Evolutionary conservation across 1,140 invertebrate genomes (phyloP).

Genomic region (Halictus rubicundus): DNA sequence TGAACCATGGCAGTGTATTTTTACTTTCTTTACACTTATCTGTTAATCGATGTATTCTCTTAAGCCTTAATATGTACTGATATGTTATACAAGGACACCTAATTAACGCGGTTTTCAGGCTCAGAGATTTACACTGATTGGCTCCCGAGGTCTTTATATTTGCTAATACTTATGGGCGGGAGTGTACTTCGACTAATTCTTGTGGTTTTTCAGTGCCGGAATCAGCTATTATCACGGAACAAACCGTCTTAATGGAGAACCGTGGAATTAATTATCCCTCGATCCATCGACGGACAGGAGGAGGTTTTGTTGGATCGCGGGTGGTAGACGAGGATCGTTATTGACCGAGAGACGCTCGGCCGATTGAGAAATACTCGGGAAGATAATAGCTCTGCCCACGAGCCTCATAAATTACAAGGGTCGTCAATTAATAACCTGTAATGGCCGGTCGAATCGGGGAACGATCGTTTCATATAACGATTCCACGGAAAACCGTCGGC

Average conservation of each 20-base stretch:
- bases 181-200: no score
- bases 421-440: slow-evolving; percentile 45
- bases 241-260: slow-evolving; percentile 4
- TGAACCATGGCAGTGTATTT: no score
- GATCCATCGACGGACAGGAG: slow-evolving; percentile 12
- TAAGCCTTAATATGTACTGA: no score
- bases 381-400: slow-evolving; percentile 34
- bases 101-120: no score
- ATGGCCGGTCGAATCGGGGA: slow-evolving; percentile 34
- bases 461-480: slow-evolving; percentile 11
- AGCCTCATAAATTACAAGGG: slow-evolving; percentile 35
- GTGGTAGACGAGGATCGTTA: slow-evolving; percentile 2
- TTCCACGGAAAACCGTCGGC: not conserved
- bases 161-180: no score
- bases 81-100: no score
- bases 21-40: no score
- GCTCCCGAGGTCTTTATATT: no score
- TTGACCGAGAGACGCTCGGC: slow-evolving; percentile 18
- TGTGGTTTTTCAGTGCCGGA: not conserved
- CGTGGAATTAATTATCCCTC: slow-evolving; percentile 42
- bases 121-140: no score
- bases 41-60: no score
- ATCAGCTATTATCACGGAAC: not conserved
- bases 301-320: slow-evolving; percentile 17
- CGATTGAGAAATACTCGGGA: slow-evolving; percentile 46